Evolutionary conservation across 2,113 vertebrate genomes (phyloP), one percentile per base, ranked within the genome.

Genomic region (Apaloderma vittatum): DNA sequence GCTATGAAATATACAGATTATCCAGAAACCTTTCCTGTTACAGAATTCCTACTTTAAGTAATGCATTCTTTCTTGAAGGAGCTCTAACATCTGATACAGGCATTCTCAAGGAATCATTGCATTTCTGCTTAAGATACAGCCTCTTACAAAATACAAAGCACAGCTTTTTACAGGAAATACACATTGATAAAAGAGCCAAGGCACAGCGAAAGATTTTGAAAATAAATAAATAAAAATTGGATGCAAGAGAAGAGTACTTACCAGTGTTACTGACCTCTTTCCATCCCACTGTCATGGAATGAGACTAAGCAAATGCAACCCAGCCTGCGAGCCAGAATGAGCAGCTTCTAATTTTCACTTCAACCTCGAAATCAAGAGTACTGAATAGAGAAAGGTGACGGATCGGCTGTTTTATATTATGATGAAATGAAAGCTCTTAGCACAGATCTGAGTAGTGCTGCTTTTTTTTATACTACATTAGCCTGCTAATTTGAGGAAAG

Each of bases 401-500:
- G 98, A 96, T 98, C 95, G 98, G 97, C 97, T 94, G 93, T 95
- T 98, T 97, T 97, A 97, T 97, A 96, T 95, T 96, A 97, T 97
- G 97, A 97, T 97, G 97, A 98, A 98, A 97, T 97, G 95, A 97
- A 98, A 88, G 90, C 97, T 96, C 94, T 98, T 94, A 97, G 95
- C 95, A 92, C 93, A 96, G 95, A 97, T 97, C 94, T 94, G 96
- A 98, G 95, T 90, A 82, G 94, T 97, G 86, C 95, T 95, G 97
- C 93, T 95, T 97, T 97, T 97, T 96, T 97, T 86, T 88, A 91
- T 94, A 98, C 93, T 97, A 97, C 97, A 98, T 98, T 97, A 98
- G 97, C 93, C 87, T 97, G 96, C 98, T 98, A 98, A 98, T 98
- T 98, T 98, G 96, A 98, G 97, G 97, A 97, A 98, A 97, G 92